Percentiles rank a stretch among this genome's conserved stretches.
phyloP scores from a whole-genome alignment of 1,140 invertebrate species.

The Sycobia sp. region DNA sequence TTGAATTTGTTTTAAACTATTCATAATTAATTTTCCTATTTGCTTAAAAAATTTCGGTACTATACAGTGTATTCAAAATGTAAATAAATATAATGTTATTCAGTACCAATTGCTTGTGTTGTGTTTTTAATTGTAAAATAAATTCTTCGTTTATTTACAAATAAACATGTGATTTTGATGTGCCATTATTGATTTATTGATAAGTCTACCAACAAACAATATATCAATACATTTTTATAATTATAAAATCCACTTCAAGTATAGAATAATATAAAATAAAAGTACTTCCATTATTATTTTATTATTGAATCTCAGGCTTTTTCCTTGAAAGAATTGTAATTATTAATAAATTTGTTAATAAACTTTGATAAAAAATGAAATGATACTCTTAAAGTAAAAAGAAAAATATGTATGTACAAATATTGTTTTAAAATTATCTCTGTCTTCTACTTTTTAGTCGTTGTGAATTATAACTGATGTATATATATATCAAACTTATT shows the following conservation, averaged over 20 bases:
- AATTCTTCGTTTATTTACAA: background rate
- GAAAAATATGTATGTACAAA: background rate
- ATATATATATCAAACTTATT: background rate
- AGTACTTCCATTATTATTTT: slow-evolving; percentile 2
- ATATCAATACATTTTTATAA: background rate
- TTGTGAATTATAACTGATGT: background rate
- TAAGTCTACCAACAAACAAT: background rate
- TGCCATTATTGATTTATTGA: no score
- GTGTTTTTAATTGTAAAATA: background rate
- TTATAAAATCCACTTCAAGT: background rate
- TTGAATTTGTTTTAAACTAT: no score
- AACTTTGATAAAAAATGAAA: background rate
- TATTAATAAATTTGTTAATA: slow-evolving; percentile 8
- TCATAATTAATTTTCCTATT: no score
- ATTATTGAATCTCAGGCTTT: slow-evolving; percentile 23
- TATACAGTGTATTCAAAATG: background rate
- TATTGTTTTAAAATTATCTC: background rate
- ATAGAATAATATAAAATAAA: background rate
- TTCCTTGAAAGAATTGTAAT: background rate
- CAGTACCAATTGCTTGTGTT: background rate
- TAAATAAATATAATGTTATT: background rate
- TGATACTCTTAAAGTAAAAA: background rate
- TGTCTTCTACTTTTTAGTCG: background rate
- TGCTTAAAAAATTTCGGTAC: no score
- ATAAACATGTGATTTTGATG: no score